A percentile compares a stretch with the other conserved stretches of the same genome.
phyloP scores from a whole-genome alignment of 2,797 vertebrate species.

The Tapera naevia region DNA sequence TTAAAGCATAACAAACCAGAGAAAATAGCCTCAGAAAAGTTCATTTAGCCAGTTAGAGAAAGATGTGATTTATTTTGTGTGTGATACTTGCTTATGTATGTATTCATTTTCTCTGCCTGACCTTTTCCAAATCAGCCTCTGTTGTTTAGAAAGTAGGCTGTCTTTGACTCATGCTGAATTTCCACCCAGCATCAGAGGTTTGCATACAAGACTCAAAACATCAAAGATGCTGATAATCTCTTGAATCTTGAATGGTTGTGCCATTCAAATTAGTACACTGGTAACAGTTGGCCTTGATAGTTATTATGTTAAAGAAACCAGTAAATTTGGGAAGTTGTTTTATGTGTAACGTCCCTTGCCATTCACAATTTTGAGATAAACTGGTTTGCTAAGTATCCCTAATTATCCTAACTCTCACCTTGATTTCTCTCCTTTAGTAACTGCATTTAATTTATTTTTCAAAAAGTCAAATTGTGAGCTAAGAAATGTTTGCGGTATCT shows the following conservation, averaged over 20 bases:
- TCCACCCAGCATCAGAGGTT: neutral
- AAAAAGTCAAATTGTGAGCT: neutral
- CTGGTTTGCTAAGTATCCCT: neutral
- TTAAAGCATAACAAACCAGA: constrained; percentile 4
- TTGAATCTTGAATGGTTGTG: neutral
- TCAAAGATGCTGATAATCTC: neutral
- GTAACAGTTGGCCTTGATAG: neutral
- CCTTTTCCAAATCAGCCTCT: constrained; percentile 8
- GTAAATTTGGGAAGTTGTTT: neutral
- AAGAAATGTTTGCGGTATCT: constrained; percentile 32
- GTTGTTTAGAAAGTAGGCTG: neutral
- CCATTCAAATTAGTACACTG: neutral
- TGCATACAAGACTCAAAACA: neutral
- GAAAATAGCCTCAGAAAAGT: constrained; percentile 14
- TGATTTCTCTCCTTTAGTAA: neutral
- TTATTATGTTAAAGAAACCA: neutral
- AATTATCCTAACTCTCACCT: neutral
- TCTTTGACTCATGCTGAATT: constrained; percentile 5
- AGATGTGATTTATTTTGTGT: neutral
- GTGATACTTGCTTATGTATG: neutral
- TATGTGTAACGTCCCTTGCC: neutral
- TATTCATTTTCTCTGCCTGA: constrained; percentile 15
- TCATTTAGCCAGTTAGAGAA: neutral
- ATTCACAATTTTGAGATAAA: neutral
- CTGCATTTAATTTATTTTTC: neutral